Conservation (phyloP, 2,113 vertebrate genomes). For the Gyps fulvus region DNA sequence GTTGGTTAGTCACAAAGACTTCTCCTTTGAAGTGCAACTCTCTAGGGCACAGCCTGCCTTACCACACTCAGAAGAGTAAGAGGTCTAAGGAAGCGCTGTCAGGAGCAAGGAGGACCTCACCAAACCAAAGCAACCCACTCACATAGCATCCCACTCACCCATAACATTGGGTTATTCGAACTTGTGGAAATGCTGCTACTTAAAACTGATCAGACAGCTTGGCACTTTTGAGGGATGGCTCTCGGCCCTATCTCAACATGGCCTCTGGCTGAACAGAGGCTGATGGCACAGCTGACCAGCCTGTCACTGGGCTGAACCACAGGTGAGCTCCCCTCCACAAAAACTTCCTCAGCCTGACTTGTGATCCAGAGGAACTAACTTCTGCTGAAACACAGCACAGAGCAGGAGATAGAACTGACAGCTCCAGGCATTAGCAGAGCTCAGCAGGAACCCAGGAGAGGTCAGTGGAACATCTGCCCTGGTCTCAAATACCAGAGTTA, state of each 20-base stretch:
- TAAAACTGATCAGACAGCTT: neutral
- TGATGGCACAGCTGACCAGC: neutral
- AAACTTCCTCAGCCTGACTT: neutral
- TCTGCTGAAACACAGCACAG: neutral
- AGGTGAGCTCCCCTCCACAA: neutral
- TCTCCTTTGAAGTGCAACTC: neutral
- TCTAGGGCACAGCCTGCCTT: neutral
- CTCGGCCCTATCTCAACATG: neutral
- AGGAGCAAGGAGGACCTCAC: neutral
- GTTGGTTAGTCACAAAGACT: neutral
- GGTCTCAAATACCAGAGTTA: neutral
- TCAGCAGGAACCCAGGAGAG: neutral
- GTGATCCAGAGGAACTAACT: neutral
- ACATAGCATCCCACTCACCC: neutral
- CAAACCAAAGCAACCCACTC: neutral
- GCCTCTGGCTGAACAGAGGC: neutral
- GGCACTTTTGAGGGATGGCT: neutral
- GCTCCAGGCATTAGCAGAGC: neutral
- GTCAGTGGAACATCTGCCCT: neutral
- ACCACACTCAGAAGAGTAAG: neutral
- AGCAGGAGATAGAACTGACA: neutral
- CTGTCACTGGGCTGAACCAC: neutral
- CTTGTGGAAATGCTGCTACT: neutral
- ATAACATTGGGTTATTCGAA: neutral
- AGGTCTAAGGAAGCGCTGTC: neutral